Base-by-base conservation (phyloP, 1,140 invertebrate genomes). In the Microvelia longipes region DNA sequence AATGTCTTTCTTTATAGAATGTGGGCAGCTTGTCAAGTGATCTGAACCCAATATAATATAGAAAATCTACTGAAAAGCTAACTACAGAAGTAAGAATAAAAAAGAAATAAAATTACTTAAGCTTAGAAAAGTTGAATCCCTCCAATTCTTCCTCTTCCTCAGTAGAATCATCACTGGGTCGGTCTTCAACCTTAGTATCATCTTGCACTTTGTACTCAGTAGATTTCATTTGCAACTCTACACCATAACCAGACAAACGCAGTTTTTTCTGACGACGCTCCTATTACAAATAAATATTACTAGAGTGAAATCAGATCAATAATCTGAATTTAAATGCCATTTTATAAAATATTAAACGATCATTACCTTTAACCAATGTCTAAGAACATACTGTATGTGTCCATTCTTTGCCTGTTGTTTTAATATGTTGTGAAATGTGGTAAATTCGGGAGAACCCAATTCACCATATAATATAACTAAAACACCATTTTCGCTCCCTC, bases 131-230 rank as follows among this genome's bases (percentile, higher is more conserved):
- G 76, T 95, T 87, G 77, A 98, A 96, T 73, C 95, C 95, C 78
- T 95, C 92, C 71, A 96, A 83, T 80, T 90, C 86, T 81, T 84
- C 87, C 70, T 82, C 80, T 73, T 86, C 86, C 71, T 87, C 82
- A 67, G 81, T 82, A 73, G 87, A 83, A 15, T 81, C 81, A 35
- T 78, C 76, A 60, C 83, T 83, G 63, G 83, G 81, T 28, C 82
- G 81, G 29, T 82, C 78, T 28, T 84, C 80, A 13, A 90, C 85
- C 76, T 87, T 85, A 50, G 87, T 86, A 82, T 99, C 96, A 84
- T 99, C 97, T 77, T 98, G 93, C 62, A 94, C 96, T 83, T 99
- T 98, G 77, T 99, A 99, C 81, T 99, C 98, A 0, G 96, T 99
- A 68, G 94, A 98, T 81, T 99, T 99, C 76, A 99, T 91, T 78